A percentile compares a stretch with the other conserved stretches of the same genome.
These are phyloP conservation scores for Actinostola sp. DNA, from an alignment of 92 coral and sea anemone genomes.

Conservation along the genomic window DNA sequence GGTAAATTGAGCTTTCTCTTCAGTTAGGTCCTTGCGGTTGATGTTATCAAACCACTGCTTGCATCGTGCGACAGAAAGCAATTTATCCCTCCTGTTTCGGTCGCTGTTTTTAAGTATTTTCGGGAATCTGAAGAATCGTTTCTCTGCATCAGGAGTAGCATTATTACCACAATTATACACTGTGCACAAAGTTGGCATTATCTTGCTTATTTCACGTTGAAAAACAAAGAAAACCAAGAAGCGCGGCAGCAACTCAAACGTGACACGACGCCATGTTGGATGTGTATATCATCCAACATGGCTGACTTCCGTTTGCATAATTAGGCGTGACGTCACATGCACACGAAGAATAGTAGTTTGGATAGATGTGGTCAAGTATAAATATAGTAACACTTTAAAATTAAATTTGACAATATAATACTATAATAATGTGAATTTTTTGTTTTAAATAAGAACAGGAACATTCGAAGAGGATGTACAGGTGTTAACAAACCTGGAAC, in stretches of 20 bases:
- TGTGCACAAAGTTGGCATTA: conserved; percentile 48
- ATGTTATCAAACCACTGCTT: conserved; percentile 53
- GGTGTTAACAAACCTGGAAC: too few relatives aligned
- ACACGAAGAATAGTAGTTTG: conserved; percentile 11
- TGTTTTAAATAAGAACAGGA: too few relatives aligned
- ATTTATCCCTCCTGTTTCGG: conserved; percentile 23
- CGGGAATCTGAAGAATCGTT: conserved; percentile 20
- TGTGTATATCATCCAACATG: not conserved
- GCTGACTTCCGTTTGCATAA: not conserved
- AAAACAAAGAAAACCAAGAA: not conserved
- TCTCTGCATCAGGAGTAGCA: conserved; percentile 33
- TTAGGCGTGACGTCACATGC: not conserved
- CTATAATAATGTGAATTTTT: too few relatives aligned
- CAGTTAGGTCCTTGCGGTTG: conserved; percentile 44
- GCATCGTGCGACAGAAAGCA: conserved; percentile 33
- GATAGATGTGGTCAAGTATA: too few relatives aligned
- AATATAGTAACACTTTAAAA: too few relatives aligned
- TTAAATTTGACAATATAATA: too few relatives aligned
- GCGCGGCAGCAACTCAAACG: not conserved
- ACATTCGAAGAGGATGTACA: too few relatives aligned
- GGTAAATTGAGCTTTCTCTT: conserved; percentile 50
- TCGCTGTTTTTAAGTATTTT: conserved; percentile 39
- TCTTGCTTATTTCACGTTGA: not conserved
- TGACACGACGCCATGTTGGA: not conserved
- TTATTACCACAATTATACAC: conserved; percentile 46